Conservation (phyloP, 2,797 vertebrate genomes). For the Hylomyscus alleni region DNA sequence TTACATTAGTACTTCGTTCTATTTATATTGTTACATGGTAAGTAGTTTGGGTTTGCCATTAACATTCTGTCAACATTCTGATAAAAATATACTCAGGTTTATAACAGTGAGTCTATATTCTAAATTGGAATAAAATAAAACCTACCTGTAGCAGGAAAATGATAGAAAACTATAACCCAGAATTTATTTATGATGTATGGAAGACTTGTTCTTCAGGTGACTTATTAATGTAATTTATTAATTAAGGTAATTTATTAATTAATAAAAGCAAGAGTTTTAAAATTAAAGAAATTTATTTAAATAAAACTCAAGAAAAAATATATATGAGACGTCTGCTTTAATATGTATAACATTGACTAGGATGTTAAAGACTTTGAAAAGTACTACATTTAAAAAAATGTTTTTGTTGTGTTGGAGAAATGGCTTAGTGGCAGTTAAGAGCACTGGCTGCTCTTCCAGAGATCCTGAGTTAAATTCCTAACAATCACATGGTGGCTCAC, state of each 20-base stretch:
- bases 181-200: constrained; percentile 56
- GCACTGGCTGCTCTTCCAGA: neutral
- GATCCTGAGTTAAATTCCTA: neutral
- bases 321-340: constrained; percentile 18
- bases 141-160: neutral
- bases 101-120: constrained; percentile 13
- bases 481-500: neutral
- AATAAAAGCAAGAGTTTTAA: constrained; percentile 5
- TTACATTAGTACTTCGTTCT: constrained; percentile 95
- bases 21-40: constrained; percentile 99
- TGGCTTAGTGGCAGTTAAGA: neutral
- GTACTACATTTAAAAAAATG: constrained; percentile 22
- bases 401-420: neutral
- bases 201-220: constrained; percentile 51
- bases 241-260: too few relatives aligned
- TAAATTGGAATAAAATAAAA: constrained; percentile 69
- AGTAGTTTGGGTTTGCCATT: constrained; percentile 83
- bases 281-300: constrained; percentile 44
- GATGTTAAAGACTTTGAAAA: constrained; percentile 61
- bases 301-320: neutral
- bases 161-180: constrained; percentile 43
- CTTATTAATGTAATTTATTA: neutral
- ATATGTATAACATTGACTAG: constrained; percentile 33
- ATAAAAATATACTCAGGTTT: constrained; percentile 27
- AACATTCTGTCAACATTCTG: neutral